A percentile compares a stretch with the other conserved stretches of the same genome.
Conservation (phyloP, 2,113 vertebrate genomes). For the Xenopus borealis region DNA sequence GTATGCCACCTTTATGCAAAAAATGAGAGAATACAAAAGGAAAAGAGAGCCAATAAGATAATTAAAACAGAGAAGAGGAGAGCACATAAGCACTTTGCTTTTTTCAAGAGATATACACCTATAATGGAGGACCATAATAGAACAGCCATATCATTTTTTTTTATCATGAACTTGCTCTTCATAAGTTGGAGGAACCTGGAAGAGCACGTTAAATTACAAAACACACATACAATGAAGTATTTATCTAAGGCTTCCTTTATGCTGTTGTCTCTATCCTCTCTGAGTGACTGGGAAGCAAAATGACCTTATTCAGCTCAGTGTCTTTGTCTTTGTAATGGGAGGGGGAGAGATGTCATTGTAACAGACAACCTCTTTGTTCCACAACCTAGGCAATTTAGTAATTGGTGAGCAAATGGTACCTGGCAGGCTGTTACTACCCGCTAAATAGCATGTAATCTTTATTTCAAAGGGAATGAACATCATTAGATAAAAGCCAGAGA, state of each 20-base stretch:
- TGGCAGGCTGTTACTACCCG: slow-evolving; percentile 2
- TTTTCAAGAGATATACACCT: not conserved
- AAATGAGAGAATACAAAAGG: no score
- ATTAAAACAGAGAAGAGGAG: no score
- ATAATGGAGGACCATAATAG: not conserved
- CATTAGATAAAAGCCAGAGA: not conserved
- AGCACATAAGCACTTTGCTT: no score
- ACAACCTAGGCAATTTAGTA: slow-evolving; percentile 11
- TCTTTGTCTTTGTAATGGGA: slow-evolving; percentile 21
- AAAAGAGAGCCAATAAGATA: no score
- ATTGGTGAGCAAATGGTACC: slow-evolving; percentile 25
- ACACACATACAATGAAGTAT: not conserved
- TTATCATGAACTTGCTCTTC: not conserved
- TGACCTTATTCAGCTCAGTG: slow-evolving; percentile 11
- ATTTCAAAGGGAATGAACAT: slow-evolving; percentile 15
- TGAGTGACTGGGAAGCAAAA: not conserved
- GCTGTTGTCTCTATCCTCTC: not conserved
- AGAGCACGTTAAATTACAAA: not conserved
- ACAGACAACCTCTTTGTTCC: slow-evolving; percentile 7
- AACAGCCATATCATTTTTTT: not conserved
- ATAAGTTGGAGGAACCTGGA: not conserved
- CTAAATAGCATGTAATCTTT: slow-evolving; percentile 18
- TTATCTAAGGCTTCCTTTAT: not conserved
- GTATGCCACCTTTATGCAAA: no score
- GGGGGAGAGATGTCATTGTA: slow-evolving; percentile 1